Percentiles rank a stretch among this genome's conserved stretches.
Conservation (phyloP, 2,888 invertebrate genomes). For the Panopea generosa region DNA sequence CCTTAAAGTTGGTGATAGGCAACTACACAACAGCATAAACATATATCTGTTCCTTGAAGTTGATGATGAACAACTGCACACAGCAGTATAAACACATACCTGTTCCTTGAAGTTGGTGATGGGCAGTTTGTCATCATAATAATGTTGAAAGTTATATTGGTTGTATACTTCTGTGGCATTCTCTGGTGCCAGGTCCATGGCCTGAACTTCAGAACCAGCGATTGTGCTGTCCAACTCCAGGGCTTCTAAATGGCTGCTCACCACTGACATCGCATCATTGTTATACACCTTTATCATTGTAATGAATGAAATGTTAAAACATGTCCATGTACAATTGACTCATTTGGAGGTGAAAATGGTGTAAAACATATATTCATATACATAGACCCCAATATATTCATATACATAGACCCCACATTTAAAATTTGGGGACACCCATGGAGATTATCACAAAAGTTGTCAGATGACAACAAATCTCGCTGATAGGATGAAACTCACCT, state of each 20-base stretch:
- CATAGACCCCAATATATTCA: too few species aligned
- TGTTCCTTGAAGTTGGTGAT: slow-evolving; percentile 76
- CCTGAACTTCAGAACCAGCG: slow-evolving; percentile 65
- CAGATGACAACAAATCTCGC: too few species aligned
- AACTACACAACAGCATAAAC: slow-evolving; percentile 69
- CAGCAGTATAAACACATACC: slow-evolving; percentile 73
- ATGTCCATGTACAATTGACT: too few species aligned
- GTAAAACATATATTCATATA: too few species aligned
- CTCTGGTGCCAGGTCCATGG: slow-evolving; percentile 76
- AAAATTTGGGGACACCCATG: too few species aligned
- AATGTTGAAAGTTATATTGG: slow-evolving; percentile 76
- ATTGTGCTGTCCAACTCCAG: slow-evolving; percentile 76
- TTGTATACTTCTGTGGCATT: slow-evolving; percentile 79
- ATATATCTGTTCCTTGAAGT: slow-evolving; percentile 74
- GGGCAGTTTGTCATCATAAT: slow-evolving; percentile 75
- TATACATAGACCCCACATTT: too few species aligned
- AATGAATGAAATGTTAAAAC: too few species aligned
- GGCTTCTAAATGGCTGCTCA: slow-evolving; percentile 66
- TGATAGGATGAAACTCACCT: too few species aligned
- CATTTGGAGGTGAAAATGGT: too few species aligned
- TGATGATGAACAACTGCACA: slow-evolving; percentile 75
- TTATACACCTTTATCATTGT: too few species aligned
- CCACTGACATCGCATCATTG: slow-evolving; percentile 41
- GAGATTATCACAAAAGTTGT: too few species aligned
- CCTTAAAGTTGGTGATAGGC: slow-evolving; percentile 75